These are phyloP conservation scores for Pelvicachromis taeniatus DNA, from an alignment of 2,113 vertebrate species.

Conservation along the genomic window DNA sequence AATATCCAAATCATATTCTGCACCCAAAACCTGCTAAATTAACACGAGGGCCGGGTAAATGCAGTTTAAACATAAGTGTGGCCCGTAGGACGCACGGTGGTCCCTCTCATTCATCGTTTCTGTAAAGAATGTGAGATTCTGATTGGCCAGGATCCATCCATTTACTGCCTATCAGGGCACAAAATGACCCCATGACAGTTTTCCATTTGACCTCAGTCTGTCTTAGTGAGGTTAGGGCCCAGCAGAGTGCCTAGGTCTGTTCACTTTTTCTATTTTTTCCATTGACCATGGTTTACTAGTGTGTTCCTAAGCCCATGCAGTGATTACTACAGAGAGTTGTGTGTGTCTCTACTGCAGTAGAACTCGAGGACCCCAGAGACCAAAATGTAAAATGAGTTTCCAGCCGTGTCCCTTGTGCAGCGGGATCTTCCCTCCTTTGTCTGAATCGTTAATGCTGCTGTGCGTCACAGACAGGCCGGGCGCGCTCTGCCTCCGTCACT, in stretches of 20 bases:
- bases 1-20: background rate
- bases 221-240: background rate
- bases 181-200: background rate
- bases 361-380: background rate
- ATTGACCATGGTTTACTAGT: background rate
- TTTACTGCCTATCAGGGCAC: background rate
- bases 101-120: background rate
- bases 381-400: background rate
- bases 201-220: background rate
- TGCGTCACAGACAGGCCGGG: background rate
- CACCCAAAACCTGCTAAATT: background rate
- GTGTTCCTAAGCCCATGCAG: background rate
- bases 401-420: background rate
- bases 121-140: background rate
- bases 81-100: background rate
- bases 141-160: background rate
- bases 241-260: background rate
- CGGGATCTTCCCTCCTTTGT: background rate
- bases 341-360: background rate
- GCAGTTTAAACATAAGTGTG: background rate
- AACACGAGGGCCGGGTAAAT: background rate
- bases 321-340: background rate
- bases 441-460: fast-evolving
- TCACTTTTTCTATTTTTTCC: background rate
- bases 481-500: fast-evolving